phyloP scores from a whole-genome alignment of 2,888 invertebrate species.

The Acrobasis suavella region DNA sequence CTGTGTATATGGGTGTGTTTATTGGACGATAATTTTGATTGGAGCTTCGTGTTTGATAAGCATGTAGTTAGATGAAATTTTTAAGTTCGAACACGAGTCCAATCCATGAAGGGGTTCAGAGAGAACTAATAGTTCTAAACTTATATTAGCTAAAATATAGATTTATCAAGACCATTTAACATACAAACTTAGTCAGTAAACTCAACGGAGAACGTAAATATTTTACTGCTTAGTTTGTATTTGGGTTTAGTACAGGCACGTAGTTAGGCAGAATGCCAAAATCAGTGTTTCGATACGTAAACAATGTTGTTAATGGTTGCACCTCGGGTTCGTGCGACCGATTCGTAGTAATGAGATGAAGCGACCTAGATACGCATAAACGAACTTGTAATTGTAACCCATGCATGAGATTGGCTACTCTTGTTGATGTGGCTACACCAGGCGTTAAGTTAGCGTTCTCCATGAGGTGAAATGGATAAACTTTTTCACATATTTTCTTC shows the following conservation, averaged over 20 bases:
- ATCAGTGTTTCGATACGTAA: slow-evolving; percentile 9
- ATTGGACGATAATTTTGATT: too few species aligned
- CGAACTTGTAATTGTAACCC: background rate
- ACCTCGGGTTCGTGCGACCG: background rate
- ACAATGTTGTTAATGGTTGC: slow-evolving; percentile 2
- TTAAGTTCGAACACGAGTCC: too few species aligned
- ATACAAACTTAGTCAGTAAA: background rate
- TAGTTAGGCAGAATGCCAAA: slow-evolving; percentile 10
- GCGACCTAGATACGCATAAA: slow-evolving; percentile 1
- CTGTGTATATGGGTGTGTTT: too few species aligned
- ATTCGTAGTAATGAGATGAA: slow-evolving; percentile 11
- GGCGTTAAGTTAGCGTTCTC: too few species aligned
- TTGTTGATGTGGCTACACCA: too few species aligned
- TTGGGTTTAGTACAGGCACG: slow-evolving; percentile 12
- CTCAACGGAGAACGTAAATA: background rate
- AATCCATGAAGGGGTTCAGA: too few species aligned
- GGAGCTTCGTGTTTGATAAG: too few species aligned
- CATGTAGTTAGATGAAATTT: too few species aligned
- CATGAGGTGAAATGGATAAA: too few species aligned
- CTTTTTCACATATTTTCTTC: too few species aligned
- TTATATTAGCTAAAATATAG: background rate
- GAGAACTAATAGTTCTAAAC: too few species aligned
- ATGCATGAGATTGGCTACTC: background rate
- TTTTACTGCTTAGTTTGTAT: slow-evolving; percentile 9
- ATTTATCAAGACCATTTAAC: background rate